phyloP scores from a whole-genome alignment of 2,888 invertebrate genomes.

The Dicyrtomina minuta region DNA sequence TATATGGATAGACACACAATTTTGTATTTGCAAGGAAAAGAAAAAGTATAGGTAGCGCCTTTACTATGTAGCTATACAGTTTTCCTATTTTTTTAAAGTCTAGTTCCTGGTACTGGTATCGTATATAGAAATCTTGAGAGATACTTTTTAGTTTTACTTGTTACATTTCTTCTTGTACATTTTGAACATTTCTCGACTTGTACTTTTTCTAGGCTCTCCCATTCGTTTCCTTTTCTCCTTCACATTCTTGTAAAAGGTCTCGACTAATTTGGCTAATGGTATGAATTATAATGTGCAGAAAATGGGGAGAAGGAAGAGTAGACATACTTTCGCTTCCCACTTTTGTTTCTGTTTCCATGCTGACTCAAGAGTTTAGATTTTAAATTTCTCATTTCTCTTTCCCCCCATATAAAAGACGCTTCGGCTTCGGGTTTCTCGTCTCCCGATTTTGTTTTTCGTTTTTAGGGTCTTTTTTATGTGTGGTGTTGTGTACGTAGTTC shows the following conservation, averaged over 20 bases:
- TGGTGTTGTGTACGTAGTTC: too few species aligned
- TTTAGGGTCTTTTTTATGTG: too few species aligned
- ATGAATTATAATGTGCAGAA: constrained; percentile 38
- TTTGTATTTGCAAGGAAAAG: too few species aligned
- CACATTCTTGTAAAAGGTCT: not conserved
- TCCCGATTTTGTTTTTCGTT: too few species aligned
- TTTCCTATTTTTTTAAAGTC: too few species aligned
- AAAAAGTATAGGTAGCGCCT: too few species aligned
- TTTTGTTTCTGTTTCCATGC: not conserved
- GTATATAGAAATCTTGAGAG: not conserved
- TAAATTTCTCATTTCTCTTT: not conserved
- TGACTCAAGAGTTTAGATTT: constrained; percentile 6
- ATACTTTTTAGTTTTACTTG: constrained; percentile 9
- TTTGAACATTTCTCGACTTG: not conserved
- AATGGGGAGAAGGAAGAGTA: too few species aligned
- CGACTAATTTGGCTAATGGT: constrained; percentile 48
- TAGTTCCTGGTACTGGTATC: too few species aligned
- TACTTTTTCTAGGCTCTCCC: constrained; percentile 10
- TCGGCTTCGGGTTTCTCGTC: too few species aligned
- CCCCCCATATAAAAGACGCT: constrained; percentile 8
- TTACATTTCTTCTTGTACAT: not conserved
- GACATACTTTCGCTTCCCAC: constrained; percentile 1
- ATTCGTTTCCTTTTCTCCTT: constrained; percentile 20
- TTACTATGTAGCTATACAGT: too few species aligned
- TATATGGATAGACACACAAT: too few species aligned